Evolutionary conservation across 2,888 invertebrate genomes (phyloP), one percentile per base, ranked within the genome.

Genomic region (Cheiracanthium punctorium): DNA sequence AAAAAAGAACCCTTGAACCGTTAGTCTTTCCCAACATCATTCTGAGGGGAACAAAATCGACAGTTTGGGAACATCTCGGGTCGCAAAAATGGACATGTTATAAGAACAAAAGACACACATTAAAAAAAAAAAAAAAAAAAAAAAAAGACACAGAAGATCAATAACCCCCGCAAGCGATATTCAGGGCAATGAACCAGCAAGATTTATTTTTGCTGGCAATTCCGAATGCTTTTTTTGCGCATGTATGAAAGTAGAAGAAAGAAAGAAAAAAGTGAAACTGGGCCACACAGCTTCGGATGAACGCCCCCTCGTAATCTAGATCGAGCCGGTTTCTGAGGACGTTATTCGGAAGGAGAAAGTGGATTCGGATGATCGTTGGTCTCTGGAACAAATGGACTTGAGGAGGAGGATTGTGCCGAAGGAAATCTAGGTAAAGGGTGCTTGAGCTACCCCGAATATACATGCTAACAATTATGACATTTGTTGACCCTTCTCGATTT

Each of bases 211-310:
- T 41, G 33, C 24, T 29, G 24, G 32, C 24, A 65, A 82, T 77
- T 82, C 69, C 5, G 28, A 71, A 5, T 10, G 24, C 65, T 48
- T 32, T 65, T 10, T 10, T 10, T 37, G 37, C 4, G 10, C 37
- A 37, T 4, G 37, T 37, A 37, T 37, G 10, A 10, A 37, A 37
- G n/a, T n/a, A n/a, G 17, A 2, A 48, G 48, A 48, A 17, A 48
- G 17, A 48, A 48, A 48, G 17, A 1, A 17, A 17, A 48, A 17
- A 17, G 52, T 24, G n/a, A 65, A 82, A 76, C 70, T 77, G 43
- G 82, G 82, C 14, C 82, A 82, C 24, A 24, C 24, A 77, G 65
- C 41, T 28, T 82, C 72, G 76, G 76, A 82, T 76, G 82, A 82
- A 76, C 82, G 76, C 82, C 82, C 76, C 82, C 71, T 82, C 71